Base-by-base conservation (phyloP, 2,888 invertebrate genomes). In the Cephus nigrinus region DNA sequence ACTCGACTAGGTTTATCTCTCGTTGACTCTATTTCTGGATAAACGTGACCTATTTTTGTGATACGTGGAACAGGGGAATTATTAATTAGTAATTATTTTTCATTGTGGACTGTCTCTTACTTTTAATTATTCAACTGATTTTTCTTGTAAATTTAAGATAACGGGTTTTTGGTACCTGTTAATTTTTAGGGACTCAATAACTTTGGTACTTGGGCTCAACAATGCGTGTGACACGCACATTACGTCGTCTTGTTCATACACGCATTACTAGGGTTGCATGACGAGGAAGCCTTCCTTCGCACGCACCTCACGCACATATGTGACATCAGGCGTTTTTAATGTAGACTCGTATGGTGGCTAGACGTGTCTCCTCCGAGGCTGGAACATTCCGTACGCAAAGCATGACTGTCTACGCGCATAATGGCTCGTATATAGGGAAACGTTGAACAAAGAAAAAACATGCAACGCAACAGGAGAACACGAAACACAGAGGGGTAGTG, bases 371-470 rank as follows among this genome's bases (percentile, higher is more conserved):
- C 12, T 71, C 33, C 9, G 55, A 9, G 55, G 55, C 55, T 55
- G 55, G 55, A 55, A 55, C 23, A 23, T 55, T 55, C 23, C 55
- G 71, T 32, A 31, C 36, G 34, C 75, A 75, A 11, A 55, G 68
- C 68, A 75, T 69, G 72, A 72, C 36, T 23, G 69, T 12, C 31
- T 30, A 71, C 31, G 76, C 72, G 78, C 77, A 34, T 71, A 83
- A 85, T 82, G 80, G 82, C 80, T 78, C 82, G 80, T 82, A 81
- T 82, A 84, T 84, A 80, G 81, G 80, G 85, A 87, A 88, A 84
- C 83, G 86, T 86, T 87, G 86, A 90, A 90, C 89, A 90, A 90
- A 90, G 90, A 84, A 90, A 90, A 90, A 90, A 90, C 90, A 90
- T 88, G 88, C 88, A 80, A 81, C 78, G 81, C 84, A 90, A 85